A percentile compares a stretch with the other conserved stretches of the same genome.
Evolutionary conservation across 1,140 invertebrate species (phyloP).

Genomic region (Uloborus diversus): DNA sequence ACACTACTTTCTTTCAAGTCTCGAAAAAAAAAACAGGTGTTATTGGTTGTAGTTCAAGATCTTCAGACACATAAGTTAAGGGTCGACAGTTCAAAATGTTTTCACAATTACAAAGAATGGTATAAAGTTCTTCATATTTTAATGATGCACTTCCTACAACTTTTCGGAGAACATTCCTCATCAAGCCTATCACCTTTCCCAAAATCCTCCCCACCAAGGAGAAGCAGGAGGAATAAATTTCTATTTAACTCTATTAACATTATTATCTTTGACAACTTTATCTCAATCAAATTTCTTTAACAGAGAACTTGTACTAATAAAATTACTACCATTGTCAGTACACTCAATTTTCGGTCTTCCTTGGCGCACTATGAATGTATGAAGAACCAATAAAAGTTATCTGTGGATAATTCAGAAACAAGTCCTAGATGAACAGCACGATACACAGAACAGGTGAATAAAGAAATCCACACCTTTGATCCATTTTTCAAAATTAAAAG

Average conservation of each 20-base stretch:
- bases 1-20: no score
- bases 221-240: no score
- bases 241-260: no score
- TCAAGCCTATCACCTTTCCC: no score
- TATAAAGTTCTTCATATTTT: not conserved
- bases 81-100: no score
- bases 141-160: not conserved
- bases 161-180: no score
- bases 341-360: no score
- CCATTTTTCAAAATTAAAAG: no score
- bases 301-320: no score
- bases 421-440: conserved; percentile 67
- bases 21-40: not conserved
- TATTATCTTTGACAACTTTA: no score
- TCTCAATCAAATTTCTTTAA: not conserved
- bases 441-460: conserved; percentile 66
- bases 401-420: conserved; percentile 55
- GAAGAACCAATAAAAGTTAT: not conserved
- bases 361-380: not conserved
- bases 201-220: no score
- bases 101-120: not conserved
- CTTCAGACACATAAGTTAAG: not conserved
- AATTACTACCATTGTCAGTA: no score
- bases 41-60: not conserved
- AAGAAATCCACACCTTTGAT: conserved; percentile 64